phyloP scores from a whole-genome alignment of 2,888 invertebrate species.

The Cephalotes varians region DNA sequence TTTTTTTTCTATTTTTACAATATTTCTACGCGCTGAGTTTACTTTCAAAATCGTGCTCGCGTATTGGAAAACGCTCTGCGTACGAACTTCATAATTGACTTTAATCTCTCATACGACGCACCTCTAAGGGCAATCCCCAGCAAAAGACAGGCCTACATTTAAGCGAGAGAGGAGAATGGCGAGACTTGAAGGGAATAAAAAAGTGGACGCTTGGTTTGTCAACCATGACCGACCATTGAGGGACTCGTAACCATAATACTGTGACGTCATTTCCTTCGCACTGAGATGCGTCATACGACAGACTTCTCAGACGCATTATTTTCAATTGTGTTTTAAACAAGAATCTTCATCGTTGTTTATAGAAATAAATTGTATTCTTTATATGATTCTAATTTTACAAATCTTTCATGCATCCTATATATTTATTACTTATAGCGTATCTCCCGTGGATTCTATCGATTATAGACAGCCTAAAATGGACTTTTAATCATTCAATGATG shows the following conservation, averaged over 20 bases:
- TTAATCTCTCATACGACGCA: slow-evolving; percentile 19
- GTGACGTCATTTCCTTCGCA: slow-evolving; percentile 82
- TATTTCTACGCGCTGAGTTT: neutral
- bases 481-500: neutral
- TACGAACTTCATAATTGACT: neutral
- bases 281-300: slow-evolving; percentile 54
- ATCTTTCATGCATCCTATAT: neutral
- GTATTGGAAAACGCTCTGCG: neutral
- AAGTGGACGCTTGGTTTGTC: slow-evolving; percentile 83
- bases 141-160: slow-evolving; percentile 51
- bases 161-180: slow-evolving; percentile 56
- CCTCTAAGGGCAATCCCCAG: slow-evolving; percentile 38
- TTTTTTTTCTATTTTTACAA: neutral
- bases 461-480: neutral
- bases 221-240: slow-evolving; percentile 81
- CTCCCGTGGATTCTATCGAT: neutral
- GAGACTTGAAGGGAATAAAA: slow-evolving; percentile 71
- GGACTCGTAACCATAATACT: slow-evolving; percentile 79
- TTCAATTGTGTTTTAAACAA: neutral
- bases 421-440: neutral
- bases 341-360: neutral
- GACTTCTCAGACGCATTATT: slow-evolving; percentile 17
- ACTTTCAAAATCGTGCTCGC: neutral
- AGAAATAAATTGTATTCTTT: neutral
- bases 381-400: neutral